phyloP scores from a whole-genome alignment of 2,797 vertebrate genomes.

The Callimico goeldii region DNA sequence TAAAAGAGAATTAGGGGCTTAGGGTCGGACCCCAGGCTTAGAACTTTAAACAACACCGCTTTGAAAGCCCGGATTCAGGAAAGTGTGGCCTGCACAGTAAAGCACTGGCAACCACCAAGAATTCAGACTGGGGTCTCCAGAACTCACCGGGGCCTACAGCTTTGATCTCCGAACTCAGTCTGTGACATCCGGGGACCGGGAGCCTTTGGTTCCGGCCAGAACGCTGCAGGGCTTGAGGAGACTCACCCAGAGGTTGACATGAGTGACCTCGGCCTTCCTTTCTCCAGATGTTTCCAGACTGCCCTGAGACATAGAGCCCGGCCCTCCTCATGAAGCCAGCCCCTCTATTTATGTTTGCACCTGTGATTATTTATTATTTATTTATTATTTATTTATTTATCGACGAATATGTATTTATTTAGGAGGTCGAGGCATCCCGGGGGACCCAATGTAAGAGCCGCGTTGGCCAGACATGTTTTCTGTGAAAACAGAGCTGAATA shows the following conservation, averaged over 20 bases:
- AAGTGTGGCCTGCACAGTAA: not conserved
- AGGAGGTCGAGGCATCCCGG: not conserved
- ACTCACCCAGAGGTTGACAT: not conserved
- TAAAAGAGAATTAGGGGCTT: conserved; percentile 18
- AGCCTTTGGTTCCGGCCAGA: not conserved
- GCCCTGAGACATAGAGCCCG: not conserved
- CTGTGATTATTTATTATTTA: conserved; percentile 76
- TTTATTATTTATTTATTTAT: conserved; percentile 80
- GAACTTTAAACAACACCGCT: not conserved
- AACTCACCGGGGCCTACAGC: not conserved
- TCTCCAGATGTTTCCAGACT: not conserved
- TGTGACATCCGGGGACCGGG: not conserved
- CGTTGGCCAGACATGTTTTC: conserved; percentile 68
- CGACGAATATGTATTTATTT: conserved; percentile 74
- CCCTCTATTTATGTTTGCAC: conserved; percentile 73
- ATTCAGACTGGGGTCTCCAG: not conserved
- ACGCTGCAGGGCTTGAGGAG: not conserved
- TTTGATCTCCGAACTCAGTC: not conserved
- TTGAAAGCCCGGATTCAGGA: not conserved
- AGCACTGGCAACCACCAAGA: not conserved
- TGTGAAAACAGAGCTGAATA: conserved; percentile 72
- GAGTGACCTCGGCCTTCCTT: not conserved
- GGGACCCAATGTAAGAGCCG: not conserved
- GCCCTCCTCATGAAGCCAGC: not conserved
- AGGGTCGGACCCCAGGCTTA: not conserved